phyloP scores from a whole-genome alignment of 2,888 invertebrate genomes.

The Ophioninae sp. region DNA sequence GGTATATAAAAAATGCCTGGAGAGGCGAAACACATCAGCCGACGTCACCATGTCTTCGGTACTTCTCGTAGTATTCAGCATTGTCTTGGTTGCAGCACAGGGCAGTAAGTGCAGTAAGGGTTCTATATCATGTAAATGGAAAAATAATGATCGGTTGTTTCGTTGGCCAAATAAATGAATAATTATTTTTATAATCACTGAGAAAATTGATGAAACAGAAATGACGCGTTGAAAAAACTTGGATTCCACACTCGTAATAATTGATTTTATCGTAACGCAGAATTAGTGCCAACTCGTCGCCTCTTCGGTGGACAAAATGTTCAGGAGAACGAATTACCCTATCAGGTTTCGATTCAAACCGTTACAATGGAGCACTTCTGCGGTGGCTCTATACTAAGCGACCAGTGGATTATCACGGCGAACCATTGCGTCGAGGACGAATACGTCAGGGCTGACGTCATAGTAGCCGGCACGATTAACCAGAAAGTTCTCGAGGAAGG shows the following conservation, averaged over 20 bases:
- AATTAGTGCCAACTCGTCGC: slow-evolving; percentile 19
- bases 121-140: too few relatives aligned
- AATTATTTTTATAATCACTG: too few relatives aligned
- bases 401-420: slow-evolving; percentile 80
- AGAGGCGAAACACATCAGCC: neutral
- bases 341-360: slow-evolving; percentile 80
- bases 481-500: slow-evolving; percentile 73
- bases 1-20: slow-evolving; percentile 5
- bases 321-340: slow-evolving; percentile 78
- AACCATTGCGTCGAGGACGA: slow-evolving; percentile 77
- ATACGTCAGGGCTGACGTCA: slow-evolving; percentile 72
- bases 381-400: slow-evolving; percentile 80
- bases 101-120: slow-evolving; percentile 64
- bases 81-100: slow-evolving; percentile 58
- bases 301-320: slow-evolving; percentile 76
- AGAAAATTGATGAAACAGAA: neutral
- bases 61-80: slow-evolving; percentile 51
- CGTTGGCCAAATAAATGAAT: neutral
- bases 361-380: slow-evolving; percentile 78
- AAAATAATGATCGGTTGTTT: too few relatives aligned
- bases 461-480: slow-evolving; percentile 83
- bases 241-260: neutral
- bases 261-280: too few relatives aligned
- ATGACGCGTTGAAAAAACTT: neutral
- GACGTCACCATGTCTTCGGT: slow-evolving; percentile 63